Evolutionary conservation across 2,888 invertebrate species (phyloP), one percentile per base, ranked within the genome.

Genomic region (Alcis repandata): DNA sequence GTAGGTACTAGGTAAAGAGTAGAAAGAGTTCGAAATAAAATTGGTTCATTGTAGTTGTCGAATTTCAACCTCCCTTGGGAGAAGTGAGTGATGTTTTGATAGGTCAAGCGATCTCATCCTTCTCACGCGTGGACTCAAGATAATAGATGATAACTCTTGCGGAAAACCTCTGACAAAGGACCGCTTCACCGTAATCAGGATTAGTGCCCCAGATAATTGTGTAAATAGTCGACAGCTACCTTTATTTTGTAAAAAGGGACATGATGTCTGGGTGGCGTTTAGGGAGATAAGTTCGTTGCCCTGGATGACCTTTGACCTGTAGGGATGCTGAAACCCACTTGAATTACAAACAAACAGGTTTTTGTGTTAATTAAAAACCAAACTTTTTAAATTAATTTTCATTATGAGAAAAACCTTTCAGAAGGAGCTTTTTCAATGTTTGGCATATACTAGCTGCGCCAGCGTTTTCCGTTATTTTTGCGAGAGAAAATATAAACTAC

Each of bases 221-320:
- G 33, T 13, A 49, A 19, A 38, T 52, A 45, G 33, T 49, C 49
- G 33, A 10, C n/a, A n/a, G n/a, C n/a, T 49, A 41, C 15, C 9
- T 15, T 8, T 49, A 33, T 53, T 54, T 43, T 15, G n/a, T 41
- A 19, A 56, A 53, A 48, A 36, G 54, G 43, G 56, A 22, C 38
- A 27, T 2, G 59, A n/a, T 32, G 11, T 17, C 20, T 46, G 27
- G 40, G 40, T n/a, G 43, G 19, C 13, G 19, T 27, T 59, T 13
- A 22, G 15, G 11, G 22, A 56, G 53, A 56, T 15, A 43, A 65
- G 65, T 60, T 60, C 65, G 22, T 60, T 17, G 52, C 9, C 45
- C 60, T 9, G 13, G 15, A 20, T 43, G 64, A 51, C 49, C 60
- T 65, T 56, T 60, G 43, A 64, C 49, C 59, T n/a, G 40, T 1